Base-by-base conservation (phyloP, 2,113 vertebrate genomes). In the Passer domesticus region DNA sequence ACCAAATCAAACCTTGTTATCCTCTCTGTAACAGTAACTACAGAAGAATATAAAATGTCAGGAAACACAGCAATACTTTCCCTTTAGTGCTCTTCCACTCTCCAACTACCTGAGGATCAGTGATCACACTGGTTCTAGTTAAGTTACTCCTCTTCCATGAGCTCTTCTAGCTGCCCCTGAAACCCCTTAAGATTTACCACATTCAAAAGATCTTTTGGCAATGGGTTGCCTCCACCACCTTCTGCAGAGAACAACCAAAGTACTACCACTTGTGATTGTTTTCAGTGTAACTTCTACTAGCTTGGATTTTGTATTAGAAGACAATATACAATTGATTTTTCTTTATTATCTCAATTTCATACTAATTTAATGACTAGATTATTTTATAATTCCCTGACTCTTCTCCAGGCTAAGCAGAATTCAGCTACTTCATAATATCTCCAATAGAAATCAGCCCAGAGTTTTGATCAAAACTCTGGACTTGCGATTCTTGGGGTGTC, bases 101-200 rank as follows among this genome's bases (percentile, higher is more conserved):
- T 50, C 23, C 35, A 85, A 0, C 10, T 43, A 82, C 31, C 25
- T 39, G 17, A 74, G 6, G 25, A 50, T 82, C 59, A 78, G 73
- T 33, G 62, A 23, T 66, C 21, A 35, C 25, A 43, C 7, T 14
- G 21, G 12, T 77, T 66, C 24, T 22, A 62, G 1, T 11, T 11
- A 89, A 66, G 47, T 5, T 10, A 81, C 46, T 84, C 73, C 20
- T 69, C 44, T 77, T 69, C 13, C 37, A 17, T 3, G 8, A 87
- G 21, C 17, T 74, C 33, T 50, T 66, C 84, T 37, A 16, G 24
- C 39, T 47, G 43, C 14, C 35, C 13, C 25, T 53, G 7, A 47
- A 82, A 55, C 6, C 2, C 15, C 0, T 0, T 13, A 20, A 30
- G 47, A 67, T 60, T 59, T 55, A 75, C 18, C 17, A 59, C 23